A percentile compares a stretch with the other conserved stretches of the same genome.
phyloP scores from a whole-genome alignment of 2,113 vertebrate species.

The Monopterus albus region DNA sequence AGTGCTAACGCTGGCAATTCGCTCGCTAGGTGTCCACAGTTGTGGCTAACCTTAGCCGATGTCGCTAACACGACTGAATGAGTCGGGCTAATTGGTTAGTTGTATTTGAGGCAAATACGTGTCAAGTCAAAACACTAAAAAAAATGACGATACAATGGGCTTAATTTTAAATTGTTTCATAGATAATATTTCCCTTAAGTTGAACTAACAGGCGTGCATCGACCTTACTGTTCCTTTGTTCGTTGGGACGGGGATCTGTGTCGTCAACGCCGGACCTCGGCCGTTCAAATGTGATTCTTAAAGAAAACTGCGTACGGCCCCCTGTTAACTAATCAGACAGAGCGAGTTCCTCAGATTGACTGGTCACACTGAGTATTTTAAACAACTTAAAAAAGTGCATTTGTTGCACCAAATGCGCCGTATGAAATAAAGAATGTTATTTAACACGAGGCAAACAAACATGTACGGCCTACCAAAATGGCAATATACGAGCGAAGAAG shows the following conservation, averaged over 20 bases:
- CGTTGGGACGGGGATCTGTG: constrained; percentile 39
- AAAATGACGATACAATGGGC: not conserved
- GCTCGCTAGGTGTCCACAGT: constrained; percentile 33
- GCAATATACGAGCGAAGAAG: constrained; percentile 58
- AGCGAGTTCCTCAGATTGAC: not conserved
- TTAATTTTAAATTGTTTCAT: not conserved
- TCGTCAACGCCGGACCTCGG: constrained; percentile 61
- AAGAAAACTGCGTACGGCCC: constrained; percentile 36
- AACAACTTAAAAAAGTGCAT: not conserved
- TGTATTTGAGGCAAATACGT: not conserved
- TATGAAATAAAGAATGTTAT: constrained; percentile 7
- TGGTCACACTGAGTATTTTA: not conserved
- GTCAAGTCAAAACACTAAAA: not conserved
- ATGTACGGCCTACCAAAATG: constrained; percentile 66
- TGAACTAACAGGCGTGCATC: not conserved
- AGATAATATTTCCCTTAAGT: not conserved
- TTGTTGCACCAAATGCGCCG: not conserved
- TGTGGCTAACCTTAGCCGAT: constrained; percentile 61
- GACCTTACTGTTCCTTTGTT: constrained; percentile 73
- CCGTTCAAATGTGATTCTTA: constrained; percentile 35
- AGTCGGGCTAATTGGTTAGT: constrained; percentile 8
- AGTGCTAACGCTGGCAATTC: constrained; percentile 24
- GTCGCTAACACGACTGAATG: constrained; percentile 45
- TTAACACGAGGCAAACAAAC: constrained; percentile 49
- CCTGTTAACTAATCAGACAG: not conserved